Percentiles rank a stretch among this genome's conserved stretches.
phyloP scores from a whole-genome alignment of 35 echinoderm and acorn worm genomes.

The Diadema setosum region DNA sequence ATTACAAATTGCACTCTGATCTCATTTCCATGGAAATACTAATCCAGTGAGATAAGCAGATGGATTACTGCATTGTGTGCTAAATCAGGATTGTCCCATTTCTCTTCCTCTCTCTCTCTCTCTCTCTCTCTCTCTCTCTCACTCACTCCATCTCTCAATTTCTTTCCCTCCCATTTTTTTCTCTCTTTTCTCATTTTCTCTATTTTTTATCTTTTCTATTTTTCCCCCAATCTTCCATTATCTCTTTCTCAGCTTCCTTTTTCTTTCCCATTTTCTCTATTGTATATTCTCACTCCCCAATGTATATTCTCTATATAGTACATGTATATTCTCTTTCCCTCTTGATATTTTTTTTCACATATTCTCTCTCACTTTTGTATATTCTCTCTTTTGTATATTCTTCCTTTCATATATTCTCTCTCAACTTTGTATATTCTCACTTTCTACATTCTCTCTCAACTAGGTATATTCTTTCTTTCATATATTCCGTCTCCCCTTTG shows the following conservation, averaged over 20 bases:
- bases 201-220: too few species aligned
- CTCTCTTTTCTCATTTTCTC: background rate
- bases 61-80: too few species aligned
- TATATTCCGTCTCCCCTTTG: background rate
- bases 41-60: too few species aligned
- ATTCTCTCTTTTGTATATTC: background rate
- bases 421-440: too few species aligned
- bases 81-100: too few species aligned
- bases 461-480: background rate
- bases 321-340: background rate
- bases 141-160: background rate
- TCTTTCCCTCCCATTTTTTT: background rate
- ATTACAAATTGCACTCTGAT: too few species aligned
- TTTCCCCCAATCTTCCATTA: background rate
- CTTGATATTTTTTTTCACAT: background rate
- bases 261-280: background rate
- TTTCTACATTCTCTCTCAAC: too few species aligned
- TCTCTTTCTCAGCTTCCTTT: background rate
- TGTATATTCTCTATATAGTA: background rate
- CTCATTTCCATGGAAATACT: too few species aligned
- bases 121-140: background rate
- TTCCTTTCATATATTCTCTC: background rate
- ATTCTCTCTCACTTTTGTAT: background rate
- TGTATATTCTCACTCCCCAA: background rate
- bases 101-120: background rate